Evolutionary conservation across 2,797 vertebrate genomes (phyloP), one percentile per base, ranked within the genome.

Genomic region (Pangasius krempfi): DNA sequence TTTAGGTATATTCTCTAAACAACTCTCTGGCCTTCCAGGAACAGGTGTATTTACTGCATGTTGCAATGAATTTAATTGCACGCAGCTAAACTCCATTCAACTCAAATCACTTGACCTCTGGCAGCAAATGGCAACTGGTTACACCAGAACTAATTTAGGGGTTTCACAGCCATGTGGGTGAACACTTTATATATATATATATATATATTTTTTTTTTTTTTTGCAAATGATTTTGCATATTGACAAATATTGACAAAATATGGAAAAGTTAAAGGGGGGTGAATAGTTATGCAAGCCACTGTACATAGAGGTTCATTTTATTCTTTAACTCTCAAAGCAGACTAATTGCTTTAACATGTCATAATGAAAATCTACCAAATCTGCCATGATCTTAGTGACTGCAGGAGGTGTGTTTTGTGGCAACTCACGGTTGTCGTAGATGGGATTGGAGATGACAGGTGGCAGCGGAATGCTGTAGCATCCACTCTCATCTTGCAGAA

Each of bases 401-500:
- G 56, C 18, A 50, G 10, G 62, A 79, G 12, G 9, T 70, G 30
- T 60, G 52, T 81, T 83, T 76, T 54, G 54, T 60, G 52, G 30
- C 12, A 89, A 97, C 97, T 97, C 94, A 98, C 97, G 95, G 92
- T 98, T 99, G 94, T 99, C 99, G 68, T 98, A 99, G 95, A 99
- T 99, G 16, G 99, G 99, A 94, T 99, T 99, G 87, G 98, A 99
- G 90, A 99, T 95, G 33, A 99, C 92, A 70, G 99, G 98, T 73
- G 93, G 93, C 83, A 99, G 95, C 1, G 92, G 89, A 27, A 94
- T 93, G 0, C 94, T 97, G 95, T 95, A 98, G 89, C 96, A 96
- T 86, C 98, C 98, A 0, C 92, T 95, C 78, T 97, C 96, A 0
- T 99, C 98, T 0, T 97, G 97, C 16, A 99, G 96, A 92, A 96